phyloP scores from a whole-genome alignment of 2,113 vertebrate genomes.

The Equus quagga region DNA sequence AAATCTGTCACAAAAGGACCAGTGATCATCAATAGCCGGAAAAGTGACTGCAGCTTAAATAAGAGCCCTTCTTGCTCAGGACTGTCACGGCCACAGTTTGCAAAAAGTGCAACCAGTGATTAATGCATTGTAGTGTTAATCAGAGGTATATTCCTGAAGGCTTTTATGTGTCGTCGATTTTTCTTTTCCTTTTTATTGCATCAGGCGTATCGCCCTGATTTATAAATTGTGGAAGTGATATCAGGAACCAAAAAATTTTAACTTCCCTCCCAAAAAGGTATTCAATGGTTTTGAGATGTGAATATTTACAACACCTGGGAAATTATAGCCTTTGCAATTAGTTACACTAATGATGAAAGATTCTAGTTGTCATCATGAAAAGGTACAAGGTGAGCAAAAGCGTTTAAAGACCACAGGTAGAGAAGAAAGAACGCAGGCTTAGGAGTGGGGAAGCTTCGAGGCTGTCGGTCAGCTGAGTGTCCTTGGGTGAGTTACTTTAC shows the following conservation, averaged over 20 bases:
- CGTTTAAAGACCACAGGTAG: not conserved
- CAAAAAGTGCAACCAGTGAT: conserved; percentile 88
- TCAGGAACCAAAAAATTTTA: not conserved
- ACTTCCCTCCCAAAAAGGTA: not conserved
- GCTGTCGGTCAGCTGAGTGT: not conserved
- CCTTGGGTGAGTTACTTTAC: not conserved
- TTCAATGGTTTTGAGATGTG: not conserved
- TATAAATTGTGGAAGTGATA: not conserved
- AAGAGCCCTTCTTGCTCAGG: conserved; percentile 90
- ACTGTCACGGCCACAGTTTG: conserved; percentile 91
- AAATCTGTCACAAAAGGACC: not conserved
- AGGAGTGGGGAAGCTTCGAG: not conserved
- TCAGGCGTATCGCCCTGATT: not conserved
- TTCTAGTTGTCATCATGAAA: not conserved
- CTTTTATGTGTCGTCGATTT: conserved; percentile 88
- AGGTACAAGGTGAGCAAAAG: not conserved
- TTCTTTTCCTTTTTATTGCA: conserved; percentile 84
- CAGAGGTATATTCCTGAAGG: conserved; percentile 91
- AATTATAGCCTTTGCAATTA: not conserved
- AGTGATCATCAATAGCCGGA: conserved; percentile 90
- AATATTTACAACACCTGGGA: not conserved
- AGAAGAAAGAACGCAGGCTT: not conserved
- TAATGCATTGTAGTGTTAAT: conserved; percentile 86
- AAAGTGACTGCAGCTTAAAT: conserved; percentile 93
- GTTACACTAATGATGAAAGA: conserved; percentile 5